Percentiles rank a stretch among this genome's conserved stretches.
These are phyloP conservation scores for Littorina saxatilis DNA, from an alignment of 1,140 invertebrate species.

Conservation along the genomic window DNA sequence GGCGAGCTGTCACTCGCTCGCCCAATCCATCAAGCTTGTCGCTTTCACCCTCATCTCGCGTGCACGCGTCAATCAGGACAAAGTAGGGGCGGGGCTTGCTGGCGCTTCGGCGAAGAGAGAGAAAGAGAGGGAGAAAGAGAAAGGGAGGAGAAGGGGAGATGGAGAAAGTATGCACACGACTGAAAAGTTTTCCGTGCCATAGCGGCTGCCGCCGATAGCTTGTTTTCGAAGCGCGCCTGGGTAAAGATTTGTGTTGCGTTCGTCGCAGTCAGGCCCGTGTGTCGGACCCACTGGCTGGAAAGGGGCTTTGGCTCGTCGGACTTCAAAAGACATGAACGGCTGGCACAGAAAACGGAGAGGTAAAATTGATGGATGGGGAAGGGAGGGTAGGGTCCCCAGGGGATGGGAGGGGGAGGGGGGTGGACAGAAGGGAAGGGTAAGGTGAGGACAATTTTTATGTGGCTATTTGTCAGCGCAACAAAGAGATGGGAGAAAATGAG, in stretches of 20 bases:
- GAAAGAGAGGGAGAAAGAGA: neutral
- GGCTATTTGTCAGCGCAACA: too few relatives aligned
- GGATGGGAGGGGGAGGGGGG: too few relatives aligned
- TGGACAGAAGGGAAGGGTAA: too few relatives aligned
- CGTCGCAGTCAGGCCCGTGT: neutral
- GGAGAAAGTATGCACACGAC: neutral
- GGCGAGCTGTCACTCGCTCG: slow-evolving; percentile 19
- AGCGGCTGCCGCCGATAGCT: neutral
- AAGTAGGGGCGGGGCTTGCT: slow-evolving; percentile 10
- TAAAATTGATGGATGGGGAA: too few relatives aligned
- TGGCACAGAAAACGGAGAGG: too few relatives aligned
- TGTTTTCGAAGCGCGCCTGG: neutral
- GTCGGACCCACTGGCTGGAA: neutral
- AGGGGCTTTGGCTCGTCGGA: neutral
- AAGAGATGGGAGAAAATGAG: too few relatives aligned
- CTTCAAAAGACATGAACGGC: too few relatives aligned
- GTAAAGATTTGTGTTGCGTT: neutral
- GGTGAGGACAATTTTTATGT: too few relatives aligned
- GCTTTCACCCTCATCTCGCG: slow-evolving; percentile 19
- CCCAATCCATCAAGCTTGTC: slow-evolving; percentile 18
- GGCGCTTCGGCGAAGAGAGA: neutral
- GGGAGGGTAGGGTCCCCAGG: too few relatives aligned
- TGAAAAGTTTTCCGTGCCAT: neutral
- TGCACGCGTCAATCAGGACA: slow-evolving; percentile 16
- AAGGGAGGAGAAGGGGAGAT: too few relatives aligned